Conservation (phyloP, 1,140 invertebrate genomes). For the Drosophila hydei region DNA sequence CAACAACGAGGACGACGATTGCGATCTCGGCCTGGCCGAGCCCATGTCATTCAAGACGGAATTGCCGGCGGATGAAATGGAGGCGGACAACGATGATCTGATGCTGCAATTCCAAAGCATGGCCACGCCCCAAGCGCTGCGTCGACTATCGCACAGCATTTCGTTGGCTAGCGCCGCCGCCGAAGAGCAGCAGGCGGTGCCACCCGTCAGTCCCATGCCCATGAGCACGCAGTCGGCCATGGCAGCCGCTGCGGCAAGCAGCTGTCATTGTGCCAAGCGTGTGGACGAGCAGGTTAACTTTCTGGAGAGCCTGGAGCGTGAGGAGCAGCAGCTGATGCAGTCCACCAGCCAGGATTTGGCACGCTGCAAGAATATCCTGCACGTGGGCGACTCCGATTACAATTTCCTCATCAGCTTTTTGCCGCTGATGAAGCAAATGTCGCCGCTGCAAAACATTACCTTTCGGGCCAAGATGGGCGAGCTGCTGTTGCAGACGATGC, state of each 20-base stretch:
- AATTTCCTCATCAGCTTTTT: slow-evolving; percentile 79
- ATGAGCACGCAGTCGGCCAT: slow-evolving; percentile 25
- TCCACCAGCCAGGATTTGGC: slow-evolving; percentile 74
- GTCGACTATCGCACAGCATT: slow-evolving; percentile 69
- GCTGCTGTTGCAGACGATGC: slow-evolving; percentile 70
- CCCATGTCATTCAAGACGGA: slow-evolving; percentile 45
- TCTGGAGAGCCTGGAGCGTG: slow-evolving; percentile 64
- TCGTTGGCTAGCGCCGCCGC: slow-evolving; percentile 67
- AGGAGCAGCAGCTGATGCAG: slow-evolving; percentile 77
- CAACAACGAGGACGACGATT: slow-evolving; percentile 51
- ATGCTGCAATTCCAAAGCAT: slow-evolving; percentile 68
- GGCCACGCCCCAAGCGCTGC: slow-evolving; percentile 70
- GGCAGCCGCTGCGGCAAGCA: slow-evolving; percentile 52
- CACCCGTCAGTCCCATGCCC: neutral
- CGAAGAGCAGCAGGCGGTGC: slow-evolving; percentile 52
- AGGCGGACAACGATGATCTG: slow-evolving; percentile 67
- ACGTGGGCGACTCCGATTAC: slow-evolving; percentile 78
- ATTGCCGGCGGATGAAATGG: slow-evolving; percentile 57
- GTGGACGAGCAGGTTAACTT: slow-evolving; percentile 78
- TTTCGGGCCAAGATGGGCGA: slow-evolving; percentile 80
- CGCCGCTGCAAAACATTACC: slow-evolving; percentile 67
- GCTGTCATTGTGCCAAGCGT: slow-evolving; percentile 73
- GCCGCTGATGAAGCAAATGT: slow-evolving; percentile 80
- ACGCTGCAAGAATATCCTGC: slow-evolving; percentile 65
- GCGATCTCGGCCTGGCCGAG: slow-evolving; percentile 9